Conservation (phyloP, 2,113 vertebrate species). For the Brevimyrus niger region DNA sequence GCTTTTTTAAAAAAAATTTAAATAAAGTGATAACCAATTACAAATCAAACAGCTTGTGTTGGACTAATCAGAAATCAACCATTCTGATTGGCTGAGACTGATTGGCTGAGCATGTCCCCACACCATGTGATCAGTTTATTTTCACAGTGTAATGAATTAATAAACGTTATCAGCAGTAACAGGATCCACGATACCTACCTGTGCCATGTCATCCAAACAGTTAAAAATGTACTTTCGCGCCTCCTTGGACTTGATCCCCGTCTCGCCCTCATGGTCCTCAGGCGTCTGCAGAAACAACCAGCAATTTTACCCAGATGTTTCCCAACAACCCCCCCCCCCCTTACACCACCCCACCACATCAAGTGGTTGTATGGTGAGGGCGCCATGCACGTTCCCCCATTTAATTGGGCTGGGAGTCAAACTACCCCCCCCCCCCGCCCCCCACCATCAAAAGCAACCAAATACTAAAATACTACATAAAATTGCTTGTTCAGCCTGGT, state of each 20-base stretch:
- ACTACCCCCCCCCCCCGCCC: not conserved
- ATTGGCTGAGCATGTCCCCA: not conserved
- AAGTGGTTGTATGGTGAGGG: not conserved
- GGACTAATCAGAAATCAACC: not conserved
- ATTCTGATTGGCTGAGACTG: not conserved
- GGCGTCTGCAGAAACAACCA: constrained; percentile 66
- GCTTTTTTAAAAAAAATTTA: no score
- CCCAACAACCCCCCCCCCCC: constrained; percentile 18
- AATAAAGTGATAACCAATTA: not conserved
- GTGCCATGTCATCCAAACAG: constrained; percentile 95
- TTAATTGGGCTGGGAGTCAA: not conserved
- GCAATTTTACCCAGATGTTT: constrained; percentile 53
- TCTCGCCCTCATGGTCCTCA: constrained; percentile 91
- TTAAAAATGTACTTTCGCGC: constrained; percentile 97
- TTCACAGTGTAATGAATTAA: not conserved
- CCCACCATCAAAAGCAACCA: not conserved
- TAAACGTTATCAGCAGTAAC: not conserved
- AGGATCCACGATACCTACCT: constrained; percentile 57
- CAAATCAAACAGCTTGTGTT: not conserved
- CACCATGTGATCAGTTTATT: not conserved
- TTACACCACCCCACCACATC: not conserved
- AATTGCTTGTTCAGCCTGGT: not conserved
- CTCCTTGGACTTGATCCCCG: constrained; percentile 94
- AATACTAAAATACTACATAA: not conserved
- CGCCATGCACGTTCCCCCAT: not conserved